Percentiles rank a stretch among this genome's conserved stretches.
Conservation (phyloP, 2,113 vertebrate genomes). For the Cavia aperea region DNA sequence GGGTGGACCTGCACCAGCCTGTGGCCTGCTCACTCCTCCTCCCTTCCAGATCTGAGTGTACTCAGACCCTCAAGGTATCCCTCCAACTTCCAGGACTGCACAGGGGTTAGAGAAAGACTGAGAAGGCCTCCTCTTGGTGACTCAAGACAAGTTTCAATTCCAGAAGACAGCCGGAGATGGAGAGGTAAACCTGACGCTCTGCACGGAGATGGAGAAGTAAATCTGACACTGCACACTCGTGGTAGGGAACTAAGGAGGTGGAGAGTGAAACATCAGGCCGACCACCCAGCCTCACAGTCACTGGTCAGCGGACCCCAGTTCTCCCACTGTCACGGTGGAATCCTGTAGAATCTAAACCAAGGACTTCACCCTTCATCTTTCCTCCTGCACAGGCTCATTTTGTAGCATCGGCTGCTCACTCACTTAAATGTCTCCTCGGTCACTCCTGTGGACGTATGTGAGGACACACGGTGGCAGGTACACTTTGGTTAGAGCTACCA, state of each 20-base stretch:
- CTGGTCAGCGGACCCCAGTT: background rate
- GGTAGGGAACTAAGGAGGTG: background rate
- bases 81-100: background rate
- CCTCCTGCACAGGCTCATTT: background rate
- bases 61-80: background rate
- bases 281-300: rapidly evolving
- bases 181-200: background rate
- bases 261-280: background rate
- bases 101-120: background rate
- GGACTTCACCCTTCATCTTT: background rate
- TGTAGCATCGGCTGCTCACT: background rate
- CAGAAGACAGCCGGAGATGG: background rate
- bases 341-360: background rate
- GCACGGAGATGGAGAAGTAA: background rate
- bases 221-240: background rate
- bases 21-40: background rate
- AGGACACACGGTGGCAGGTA: background rate
- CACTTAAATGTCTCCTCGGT: background rate
- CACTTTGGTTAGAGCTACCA: background rate
- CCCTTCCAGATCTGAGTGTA: background rate
- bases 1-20: background rate
- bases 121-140: background rate
- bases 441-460: background rate
- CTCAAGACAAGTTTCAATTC: background rate
- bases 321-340: background rate